Conservation (phyloP, 2,113 vertebrate species). For the Benitochromis conjunctus region DNA sequence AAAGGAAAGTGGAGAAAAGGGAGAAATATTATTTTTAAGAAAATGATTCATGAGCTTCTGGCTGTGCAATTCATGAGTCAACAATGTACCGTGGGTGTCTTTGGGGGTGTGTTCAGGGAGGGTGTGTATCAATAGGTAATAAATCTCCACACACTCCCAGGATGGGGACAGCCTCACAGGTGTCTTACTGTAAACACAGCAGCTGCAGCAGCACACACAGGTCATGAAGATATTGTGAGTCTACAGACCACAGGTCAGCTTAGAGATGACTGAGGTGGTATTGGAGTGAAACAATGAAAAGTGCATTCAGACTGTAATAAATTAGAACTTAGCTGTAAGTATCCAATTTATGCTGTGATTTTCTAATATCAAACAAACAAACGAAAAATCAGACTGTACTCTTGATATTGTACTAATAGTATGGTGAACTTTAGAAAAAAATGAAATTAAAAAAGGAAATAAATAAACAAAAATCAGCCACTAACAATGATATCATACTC, state of each 20-base stretch:
- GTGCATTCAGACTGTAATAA: not conserved
- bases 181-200: constrained; percentile 55
- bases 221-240: constrained; percentile 19
- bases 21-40: constrained; percentile 58
- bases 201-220: constrained; percentile 50
- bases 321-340: too few relatives aligned
- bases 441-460: not conserved
- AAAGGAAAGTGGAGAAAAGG: constrained; percentile 35
- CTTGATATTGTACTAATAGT: not conserved
- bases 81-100: constrained; percentile 70
- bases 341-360: too few relatives aligned
- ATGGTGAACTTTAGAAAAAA: not conserved
- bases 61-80: constrained; percentile 71
- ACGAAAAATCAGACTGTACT: not conserved
- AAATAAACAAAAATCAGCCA: not conserved
- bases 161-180: constrained; percentile 57
- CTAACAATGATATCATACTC: not conserved
- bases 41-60: constrained; percentile 68
- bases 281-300: not conserved
- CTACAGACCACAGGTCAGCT: not conserved
- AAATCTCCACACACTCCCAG: constrained; percentile 65
- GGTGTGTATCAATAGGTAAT: constrained; percentile 72
- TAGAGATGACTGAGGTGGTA: not conserved
- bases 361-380: not conserved
- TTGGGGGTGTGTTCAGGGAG: constrained; percentile 57